Base-by-base conservation (phyloP, 1,140 invertebrate species). In the Zophobas atratus region DNA sequence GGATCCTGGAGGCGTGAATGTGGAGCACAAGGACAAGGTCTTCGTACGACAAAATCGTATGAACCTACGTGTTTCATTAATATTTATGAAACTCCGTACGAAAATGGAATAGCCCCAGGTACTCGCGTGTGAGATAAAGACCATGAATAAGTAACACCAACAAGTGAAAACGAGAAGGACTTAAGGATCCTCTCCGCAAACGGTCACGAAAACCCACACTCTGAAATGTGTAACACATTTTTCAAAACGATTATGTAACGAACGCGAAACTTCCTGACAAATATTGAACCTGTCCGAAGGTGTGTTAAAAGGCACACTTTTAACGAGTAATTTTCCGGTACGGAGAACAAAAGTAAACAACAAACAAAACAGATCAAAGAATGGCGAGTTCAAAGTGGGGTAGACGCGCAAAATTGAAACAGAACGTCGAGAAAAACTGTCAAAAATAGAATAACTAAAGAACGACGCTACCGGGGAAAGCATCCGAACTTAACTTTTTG, bases 11-110 rank as follows among this genome's bases (percentile, higher is more conserved):
- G 67, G 20, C 8, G 43, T 70, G 39, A 76, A 80, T 80, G 51
- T 79, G 63, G 76, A 81, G 75, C 72, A 80, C 74, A 76, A 77
- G 74, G 76, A 77, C 76, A 80, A 80, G 56, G 73, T 56, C 60
- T 51, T 73, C 49, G 53, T 55, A 73, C 49, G 8, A 67, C 38
- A 43, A 41, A 67, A 67, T 67, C 39, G 48, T 32, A 70, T 35
- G 48, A 34, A 38, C 71, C 55, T 56, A 73, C 71, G 55, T 55
- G 71, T 51, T 39, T 73, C 71, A 73, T 73, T 73, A 73, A 73
- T 73, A 73, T 73, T 73, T 56, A 73, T 56, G 49, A 43, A 3
- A 20, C 35, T 55, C 8, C 32, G 71, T 53, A 73, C 55, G 38
- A 73, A 73, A 73, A 73, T 73, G 38, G 48, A 56, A 53, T 67